These are phyloP conservation scores for Cygnus atratus DNA, from an alignment of 2,113 vertebrate species.

Conservation along the genomic window DNA sequence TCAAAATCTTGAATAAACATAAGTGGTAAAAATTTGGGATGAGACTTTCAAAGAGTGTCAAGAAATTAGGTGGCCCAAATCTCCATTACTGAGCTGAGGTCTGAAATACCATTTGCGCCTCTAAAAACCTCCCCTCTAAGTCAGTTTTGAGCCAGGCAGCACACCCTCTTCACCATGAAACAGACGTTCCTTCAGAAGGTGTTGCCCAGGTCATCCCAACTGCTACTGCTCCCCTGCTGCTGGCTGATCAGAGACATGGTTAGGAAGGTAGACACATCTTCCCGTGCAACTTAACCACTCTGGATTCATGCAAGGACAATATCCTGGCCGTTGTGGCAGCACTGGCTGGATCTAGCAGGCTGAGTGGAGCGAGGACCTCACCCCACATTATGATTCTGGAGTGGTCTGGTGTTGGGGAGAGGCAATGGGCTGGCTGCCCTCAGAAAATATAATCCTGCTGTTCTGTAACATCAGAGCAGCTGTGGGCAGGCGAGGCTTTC, in stretches of 20 bases:
- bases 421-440: neutral
- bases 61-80: neutral
- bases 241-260: rapidly evolving
- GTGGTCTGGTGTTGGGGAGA: neutral
- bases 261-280: neutral
- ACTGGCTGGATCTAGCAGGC: neutral
- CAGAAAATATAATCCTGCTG: neutral
- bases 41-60: neutral
- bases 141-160: neutral
- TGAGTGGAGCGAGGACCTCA: neutral
- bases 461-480: neutral
- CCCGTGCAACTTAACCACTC: neutral
- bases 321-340: neutral
- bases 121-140: neutral
- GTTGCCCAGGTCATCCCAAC: neutral
- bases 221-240: neutral
- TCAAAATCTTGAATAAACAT: neutral
- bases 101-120: neutral
- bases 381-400: neutral
- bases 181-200: neutral
- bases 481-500: neutral
- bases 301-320: neutral
- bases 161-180: neutral
- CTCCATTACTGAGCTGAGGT: neutral
- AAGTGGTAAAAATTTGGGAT: neutral